Base-by-base conservation (phyloP, 2,797 vertebrate genomes). In the Furcifer pardalis region DNA sequence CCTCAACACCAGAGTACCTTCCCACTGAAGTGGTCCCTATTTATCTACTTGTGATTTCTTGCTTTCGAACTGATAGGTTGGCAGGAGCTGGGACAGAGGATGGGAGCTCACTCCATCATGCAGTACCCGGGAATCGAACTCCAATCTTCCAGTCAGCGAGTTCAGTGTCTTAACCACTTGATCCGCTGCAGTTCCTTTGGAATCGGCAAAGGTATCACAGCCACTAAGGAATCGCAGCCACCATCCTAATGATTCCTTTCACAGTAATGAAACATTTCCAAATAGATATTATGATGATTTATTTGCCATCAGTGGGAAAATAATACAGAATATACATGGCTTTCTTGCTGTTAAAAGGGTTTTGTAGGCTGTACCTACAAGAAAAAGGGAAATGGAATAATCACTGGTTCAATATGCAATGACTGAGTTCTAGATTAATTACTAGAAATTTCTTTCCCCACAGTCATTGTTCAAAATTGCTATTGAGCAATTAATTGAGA, bases 401-500 rank as follows among this genome's bases (percentile, higher is more conserved):
- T 23, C 17, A 63, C 32, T 76, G 6, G 35, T 8, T 6, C 40
- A 75, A 83, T 46, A 73, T 62, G 5, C 5, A 46, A 25, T 23
- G 23, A 5, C 49, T 30, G 21, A 52, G 65, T 35, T 71, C 65
- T 44, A 76, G 49, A 27, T 32, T 46, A 52, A 83, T 62, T 73
- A 42, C 21, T 42, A 40, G 32, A n/a, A 35, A 42, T n/a, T 10
- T 52, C 65, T 49, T 15, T 44, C 13, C 13, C 19, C 63, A 52
- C 46, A 27, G 9, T 79, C 49, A 49, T 68, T 52, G 19, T 15
- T 68, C 32, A 32, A 52, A 44, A 46, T 37, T 52, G n/a, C 66
- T 79, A 66, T 44, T 62, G 42, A 79, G 44, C 44, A 52, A 37
- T 68, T 79, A 68, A 68, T 35, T 79, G n/a, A 79, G 42, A 65